Evolutionary conservation across 2,113 vertebrate genomes (phyloP).

Genomic region (Progne subis): DNA sequence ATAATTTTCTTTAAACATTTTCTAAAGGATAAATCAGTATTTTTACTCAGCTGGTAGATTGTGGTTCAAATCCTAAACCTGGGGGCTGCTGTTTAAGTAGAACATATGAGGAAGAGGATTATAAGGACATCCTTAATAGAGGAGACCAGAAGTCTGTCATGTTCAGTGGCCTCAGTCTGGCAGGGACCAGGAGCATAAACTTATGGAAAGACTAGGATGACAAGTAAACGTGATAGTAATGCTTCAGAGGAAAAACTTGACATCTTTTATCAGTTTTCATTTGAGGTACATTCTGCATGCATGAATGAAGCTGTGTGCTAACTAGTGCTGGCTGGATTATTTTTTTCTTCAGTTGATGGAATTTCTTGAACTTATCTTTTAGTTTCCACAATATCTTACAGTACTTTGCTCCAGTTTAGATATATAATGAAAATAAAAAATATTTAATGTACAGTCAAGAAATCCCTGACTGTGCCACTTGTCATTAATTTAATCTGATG

Average conservation of each 20-base stretch:
- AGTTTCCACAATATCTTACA: not conserved
- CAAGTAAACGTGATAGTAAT: not conserved
- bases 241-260: not conserved
- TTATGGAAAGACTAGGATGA: not conserved
- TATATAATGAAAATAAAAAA: not conserved
- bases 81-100: not conserved
- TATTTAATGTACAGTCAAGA: not conserved
- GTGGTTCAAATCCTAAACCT: not conserved
- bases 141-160: not conserved
- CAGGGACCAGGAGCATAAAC: not conserved
- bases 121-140: not conserved
- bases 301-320: not conserved
- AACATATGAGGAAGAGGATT: not conserved
- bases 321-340: not conserved
- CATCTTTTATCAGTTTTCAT: not conserved
- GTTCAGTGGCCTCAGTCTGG: not conserved
- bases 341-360: not conserved
- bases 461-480: not conserved
- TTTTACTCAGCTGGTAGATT: not conserved
- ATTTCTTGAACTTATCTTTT: not conserved
- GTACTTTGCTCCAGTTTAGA: not conserved
- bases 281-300: not conserved
- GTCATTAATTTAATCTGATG: not conserved
- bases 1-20: constrained; percentile 2
- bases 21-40: not conserved